Evolutionary conservation across 37 sponge, comb jelly and placozoan species (phyloP).

Genomic region (Beroe forskalii): DNA sequence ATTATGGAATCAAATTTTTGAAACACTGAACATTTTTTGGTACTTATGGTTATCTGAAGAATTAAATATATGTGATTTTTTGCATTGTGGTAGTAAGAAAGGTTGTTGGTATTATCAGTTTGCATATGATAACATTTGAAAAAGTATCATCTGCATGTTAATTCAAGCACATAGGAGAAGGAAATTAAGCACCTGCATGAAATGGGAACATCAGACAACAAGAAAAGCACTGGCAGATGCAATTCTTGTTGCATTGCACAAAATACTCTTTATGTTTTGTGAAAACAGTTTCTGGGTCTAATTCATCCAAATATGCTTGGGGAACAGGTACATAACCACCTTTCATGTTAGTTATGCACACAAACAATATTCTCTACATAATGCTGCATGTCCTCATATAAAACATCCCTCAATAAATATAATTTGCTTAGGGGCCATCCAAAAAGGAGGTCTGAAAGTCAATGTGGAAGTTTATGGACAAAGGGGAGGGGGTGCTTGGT

Average conservation of each 20-base stretch:
- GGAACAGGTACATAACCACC: slow-evolving; percentile 29
- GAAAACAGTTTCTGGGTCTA: slow-evolving; percentile 15
- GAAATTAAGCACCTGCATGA: neutral
- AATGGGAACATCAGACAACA: neutral
- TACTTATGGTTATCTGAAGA: too few species aligned
- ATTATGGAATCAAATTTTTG: neutral
- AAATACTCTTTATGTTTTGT: neutral
- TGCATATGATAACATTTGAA: neutral
- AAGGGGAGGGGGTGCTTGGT: too few species aligned
- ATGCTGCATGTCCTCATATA: neutral
- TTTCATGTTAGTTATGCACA: slow-evolving; percentile 1
- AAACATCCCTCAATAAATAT: neutral
- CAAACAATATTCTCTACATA: too few species aligned
- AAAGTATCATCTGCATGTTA: neutral
- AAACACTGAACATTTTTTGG: too few species aligned
- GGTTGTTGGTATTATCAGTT: neutral
- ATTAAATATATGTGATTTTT: too few species aligned
- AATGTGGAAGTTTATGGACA: too few species aligned
- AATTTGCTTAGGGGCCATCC: too few species aligned
- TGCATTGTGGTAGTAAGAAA: neutral
- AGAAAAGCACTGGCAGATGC: too few species aligned
- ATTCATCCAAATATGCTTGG: neutral
- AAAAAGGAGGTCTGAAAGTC: too few species aligned
- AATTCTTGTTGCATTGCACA: neutral
- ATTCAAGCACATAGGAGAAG: too few species aligned